phyloP scores from a whole-genome alignment of 2,113 vertebrate species.

The Panthera uncia region DNA sequence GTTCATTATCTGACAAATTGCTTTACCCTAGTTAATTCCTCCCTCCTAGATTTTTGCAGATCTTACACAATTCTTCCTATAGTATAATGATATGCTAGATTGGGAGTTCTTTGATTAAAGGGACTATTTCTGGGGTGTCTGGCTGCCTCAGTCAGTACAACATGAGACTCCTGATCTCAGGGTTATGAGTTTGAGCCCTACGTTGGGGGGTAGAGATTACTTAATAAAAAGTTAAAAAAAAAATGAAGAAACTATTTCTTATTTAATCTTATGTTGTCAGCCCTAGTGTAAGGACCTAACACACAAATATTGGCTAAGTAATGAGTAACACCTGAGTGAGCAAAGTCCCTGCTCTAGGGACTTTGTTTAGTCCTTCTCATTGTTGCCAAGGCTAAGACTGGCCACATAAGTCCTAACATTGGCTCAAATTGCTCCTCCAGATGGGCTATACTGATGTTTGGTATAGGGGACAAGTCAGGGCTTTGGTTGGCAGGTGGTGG shows the following conservation, averaged over 20 bases:
- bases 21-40: neutral
- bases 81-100: neutral
- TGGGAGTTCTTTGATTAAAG: neutral
- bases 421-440: neutral
- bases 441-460: neutral
- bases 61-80: neutral
- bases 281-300: neutral
- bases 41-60: neutral
- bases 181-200: neutral
- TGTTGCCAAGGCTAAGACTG: neutral
- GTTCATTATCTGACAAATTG: neutral
- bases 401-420: neutral
- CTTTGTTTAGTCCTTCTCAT: neutral
- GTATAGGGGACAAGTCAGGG: neutral
- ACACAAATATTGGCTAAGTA: neutral
- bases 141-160: neutral
- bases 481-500: neutral
- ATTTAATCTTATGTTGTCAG: neutral
- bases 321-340: neutral
- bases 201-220: neutral
- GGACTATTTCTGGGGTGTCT: neutral
- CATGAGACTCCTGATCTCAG: neutral
- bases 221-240: neutral
- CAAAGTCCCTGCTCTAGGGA: neutral
- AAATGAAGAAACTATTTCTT: neutral